phyloP scores from a whole-genome alignment of 2,797 vertebrate genomes.

The Oreonectes daqikongensis region DNA sequence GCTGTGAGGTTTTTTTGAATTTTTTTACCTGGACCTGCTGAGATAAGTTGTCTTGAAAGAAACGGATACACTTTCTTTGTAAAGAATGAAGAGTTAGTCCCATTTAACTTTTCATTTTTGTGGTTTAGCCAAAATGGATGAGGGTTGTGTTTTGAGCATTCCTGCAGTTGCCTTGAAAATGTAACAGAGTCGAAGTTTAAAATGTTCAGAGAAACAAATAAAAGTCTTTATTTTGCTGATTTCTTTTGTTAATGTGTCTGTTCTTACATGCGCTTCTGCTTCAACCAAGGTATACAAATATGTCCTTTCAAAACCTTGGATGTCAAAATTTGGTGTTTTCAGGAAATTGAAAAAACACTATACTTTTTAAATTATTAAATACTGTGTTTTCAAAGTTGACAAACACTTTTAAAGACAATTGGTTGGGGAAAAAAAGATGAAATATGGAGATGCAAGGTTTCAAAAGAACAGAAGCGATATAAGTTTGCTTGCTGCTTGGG shows the following conservation, averaged over 20 bases:
- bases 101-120: constrained; percentile 5
- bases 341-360: no score
- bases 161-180: constrained; percentile 60
- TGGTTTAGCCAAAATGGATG: constrained; percentile 21
- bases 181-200: constrained; percentile 22
- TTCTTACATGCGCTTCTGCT: neutral
- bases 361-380: no score
- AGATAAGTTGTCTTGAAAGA: constrained; percentile 4
- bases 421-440: no score
- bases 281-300: neutral
- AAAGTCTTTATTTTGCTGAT: constrained; percentile 9
- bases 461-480: no score
- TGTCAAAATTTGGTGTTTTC: no score
- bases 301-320: no score
- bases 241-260: neutral
- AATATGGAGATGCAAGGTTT: no score
- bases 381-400: no score
- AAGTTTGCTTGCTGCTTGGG: no score
- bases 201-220: constrained; percentile 55
- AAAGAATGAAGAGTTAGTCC: constrained; percentile 1
- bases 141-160: constrained; percentile 56
- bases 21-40: constrained; percentile 1
- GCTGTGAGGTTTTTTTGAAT: constrained; percentile 58
- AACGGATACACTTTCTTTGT: constrained; percentile 23
- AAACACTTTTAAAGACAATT: no score